These are phyloP conservation scores for Eriocheir sinensis DNA, from an alignment of 1,140 invertebrate species.

Conservation along the genomic window DNA sequence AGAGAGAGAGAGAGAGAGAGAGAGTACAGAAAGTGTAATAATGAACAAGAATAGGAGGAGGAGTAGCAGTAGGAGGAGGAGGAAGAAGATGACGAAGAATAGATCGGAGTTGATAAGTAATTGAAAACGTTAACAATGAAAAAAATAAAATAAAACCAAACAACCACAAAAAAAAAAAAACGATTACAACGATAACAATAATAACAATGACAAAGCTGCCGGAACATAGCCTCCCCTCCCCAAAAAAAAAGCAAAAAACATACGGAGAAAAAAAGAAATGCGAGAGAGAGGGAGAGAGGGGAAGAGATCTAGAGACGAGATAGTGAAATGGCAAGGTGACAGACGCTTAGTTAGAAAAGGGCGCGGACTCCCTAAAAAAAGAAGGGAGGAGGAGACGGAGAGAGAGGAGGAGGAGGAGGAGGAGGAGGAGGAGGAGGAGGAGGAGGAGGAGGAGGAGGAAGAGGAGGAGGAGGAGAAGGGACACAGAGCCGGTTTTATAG, in stretches of 20 bases:
- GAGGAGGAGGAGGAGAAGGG: neutral
- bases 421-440: neutral
- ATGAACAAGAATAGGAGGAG: neutral
- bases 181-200: too few relatives aligned
- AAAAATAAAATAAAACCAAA: too few relatives aligned
- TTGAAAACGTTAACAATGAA: too few relatives aligned
- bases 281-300: neutral
- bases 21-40: too few relatives aligned
- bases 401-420: neutral
- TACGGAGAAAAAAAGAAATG: too few relatives aligned
- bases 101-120: neutral
- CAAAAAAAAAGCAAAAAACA: neutral
- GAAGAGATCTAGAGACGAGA: neutral
- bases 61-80: neutral
- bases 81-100: neutral
- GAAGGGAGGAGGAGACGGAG: neutral
- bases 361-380: too few relatives aligned
- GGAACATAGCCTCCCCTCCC: too few relatives aligned
- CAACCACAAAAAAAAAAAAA: too few relatives aligned
- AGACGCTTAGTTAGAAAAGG: neutral
- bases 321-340: too few relatives aligned
- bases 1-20: too few relatives aligned
- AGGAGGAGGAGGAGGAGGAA: neutral
- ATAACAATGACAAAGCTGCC: too few relatives aligned
- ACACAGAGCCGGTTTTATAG: too few relatives aligned